phyloP scores from a whole-genome alignment of 2,113 vertebrate species.

The Bettongia penicillata region DNA sequence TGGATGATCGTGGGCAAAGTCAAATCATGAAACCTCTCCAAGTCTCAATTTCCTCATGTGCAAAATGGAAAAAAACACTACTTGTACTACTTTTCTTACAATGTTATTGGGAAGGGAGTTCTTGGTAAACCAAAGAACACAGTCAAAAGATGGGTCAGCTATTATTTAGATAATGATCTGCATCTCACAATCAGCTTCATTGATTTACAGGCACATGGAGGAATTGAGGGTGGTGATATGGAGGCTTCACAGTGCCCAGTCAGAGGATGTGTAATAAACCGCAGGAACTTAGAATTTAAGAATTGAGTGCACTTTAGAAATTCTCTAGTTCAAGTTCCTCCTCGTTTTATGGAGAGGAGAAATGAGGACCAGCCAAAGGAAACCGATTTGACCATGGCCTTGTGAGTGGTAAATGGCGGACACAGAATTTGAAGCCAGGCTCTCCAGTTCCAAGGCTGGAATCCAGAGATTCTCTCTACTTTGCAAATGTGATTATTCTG shows the following conservation, averaged over 20 bases:
- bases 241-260: neutral
- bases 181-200: neutral
- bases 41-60: neutral
- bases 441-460: neutral
- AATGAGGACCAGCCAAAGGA: constrained; percentile 64
- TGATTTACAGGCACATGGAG: neutral
- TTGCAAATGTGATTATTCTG: neutral
- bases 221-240: neutral
- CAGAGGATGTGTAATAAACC: neutral
- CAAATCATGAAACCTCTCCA: neutral
- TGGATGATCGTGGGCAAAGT: neutral
- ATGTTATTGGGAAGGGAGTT: neutral
- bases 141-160: neutral
- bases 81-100: neutral
- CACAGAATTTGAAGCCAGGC: neutral
- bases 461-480: neutral
- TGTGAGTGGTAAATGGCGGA: neutral
- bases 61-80: neutral
- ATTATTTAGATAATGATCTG: neutral
- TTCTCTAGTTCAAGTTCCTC: neutral
- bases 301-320: neutral
- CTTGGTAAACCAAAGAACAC: neutral
- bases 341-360: constrained; percentile 57
- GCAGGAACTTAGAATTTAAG: neutral
- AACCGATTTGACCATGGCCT: constrained; percentile 60